Base-by-base conservation (phyloP, 2,888 invertebrate species). In the Polyommatus iphigenia region DNA sequence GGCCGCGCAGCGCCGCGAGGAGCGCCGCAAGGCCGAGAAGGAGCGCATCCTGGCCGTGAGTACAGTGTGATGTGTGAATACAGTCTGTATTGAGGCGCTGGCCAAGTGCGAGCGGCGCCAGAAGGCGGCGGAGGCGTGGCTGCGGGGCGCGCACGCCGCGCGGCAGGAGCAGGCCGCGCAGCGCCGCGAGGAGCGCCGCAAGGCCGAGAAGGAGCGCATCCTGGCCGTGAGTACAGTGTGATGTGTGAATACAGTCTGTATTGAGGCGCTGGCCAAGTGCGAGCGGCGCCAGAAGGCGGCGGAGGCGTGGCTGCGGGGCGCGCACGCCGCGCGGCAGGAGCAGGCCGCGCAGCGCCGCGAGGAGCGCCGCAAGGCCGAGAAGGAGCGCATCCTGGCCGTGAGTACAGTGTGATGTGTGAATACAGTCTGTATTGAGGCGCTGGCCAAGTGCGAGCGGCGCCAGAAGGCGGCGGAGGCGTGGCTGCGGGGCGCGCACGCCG, bases 361-460 rank as follows among this genome's bases (percentile, higher is more conserved):
- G n/a, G n/a, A n/a, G n/a, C n/a, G n/a, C n/a, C n/a, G n/a, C n/a
- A n/a, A n/a, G n/a, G n/a, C n/a, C n/a, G n/a, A n/a, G n/a, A n/a
- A n/a, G n/a, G n/a, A n/a, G n/a, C n/a, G n/a, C n/a, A n/a, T n/a
- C n/a, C n/a, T n/a, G n/a, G n/a, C n/a, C n/a, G n/a, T n/a, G n/a
- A n/a, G n/a, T n/a, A n/a, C n/a, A n/a, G n/a, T n/a, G n/a, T n/a
- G n/a, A n/a, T n/a, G n/a, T n/a, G n/a, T n/a, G n/a, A n/a, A n/a
- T n/a, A n/a, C n/a, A n/a, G n/a, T n/a, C n/a, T n/a, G n/a, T n/a
- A n/a, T n/a, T n/a, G n/a, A n/a, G n/a, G n/a, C n/a, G n/a, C n/a
- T n/a, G n/a, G n/a, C n/a, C n/a, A n/a, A 99, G 90, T 97, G 99
- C 76, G 99, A 99, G 87, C 99, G 99, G 87, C 97, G 99, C 4